Percentiles rank a stretch among this genome's conserved stretches.
Conservation (phyloP, 2,888 invertebrate species). For the Hydraecia micacea region DNA sequence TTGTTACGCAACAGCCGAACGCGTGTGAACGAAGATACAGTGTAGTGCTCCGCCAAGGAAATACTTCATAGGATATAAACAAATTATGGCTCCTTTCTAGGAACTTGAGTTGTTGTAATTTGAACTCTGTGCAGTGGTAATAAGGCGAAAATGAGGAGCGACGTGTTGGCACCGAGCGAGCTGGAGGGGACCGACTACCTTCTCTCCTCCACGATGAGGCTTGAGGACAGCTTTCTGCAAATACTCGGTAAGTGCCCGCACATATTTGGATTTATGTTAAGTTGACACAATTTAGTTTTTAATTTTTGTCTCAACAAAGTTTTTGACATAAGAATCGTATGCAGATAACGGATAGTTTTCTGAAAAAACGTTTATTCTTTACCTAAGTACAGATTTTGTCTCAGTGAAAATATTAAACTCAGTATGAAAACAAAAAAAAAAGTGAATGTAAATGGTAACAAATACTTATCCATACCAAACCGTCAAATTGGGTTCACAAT, state of each 20-base stretch:
- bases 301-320: slow-evolving; percentile 1
- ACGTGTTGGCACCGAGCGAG: slow-evolving; percentile 89
- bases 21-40: slow-evolving; percentile 65
- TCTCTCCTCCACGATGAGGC: slow-evolving; percentile 91
- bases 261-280: slow-evolving; percentile 9
- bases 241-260: slow-evolving; percentile 89
- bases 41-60: slow-evolving; percentile 64
- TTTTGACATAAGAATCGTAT: neutral
- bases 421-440: neutral
- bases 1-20: slow-evolving; percentile 59
- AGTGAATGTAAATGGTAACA: neutral
- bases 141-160: slow-evolving; percentile 86
- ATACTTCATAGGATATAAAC: slow-evolving; percentile 64
- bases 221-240: slow-evolving; percentile 91
- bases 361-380: neutral
- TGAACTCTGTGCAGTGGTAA: slow-evolving; percentile 70
- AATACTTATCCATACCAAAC: neutral
- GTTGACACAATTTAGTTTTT: slow-evolving; percentile 10
- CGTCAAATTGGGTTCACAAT: neutral
- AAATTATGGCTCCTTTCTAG: slow-evolving; percentile 69
- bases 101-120: slow-evolving; percentile 64
- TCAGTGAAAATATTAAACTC: neutral
- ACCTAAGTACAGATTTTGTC: neutral
- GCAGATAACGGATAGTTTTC: neutral
- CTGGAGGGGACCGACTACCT: slow-evolving; percentile 92